A percentile compares a stretch with the other conserved stretches of the same genome.
phyloP scores from a whole-genome alignment of 2,888 invertebrate genomes.

The Gasteruption jaculator region DNA sequence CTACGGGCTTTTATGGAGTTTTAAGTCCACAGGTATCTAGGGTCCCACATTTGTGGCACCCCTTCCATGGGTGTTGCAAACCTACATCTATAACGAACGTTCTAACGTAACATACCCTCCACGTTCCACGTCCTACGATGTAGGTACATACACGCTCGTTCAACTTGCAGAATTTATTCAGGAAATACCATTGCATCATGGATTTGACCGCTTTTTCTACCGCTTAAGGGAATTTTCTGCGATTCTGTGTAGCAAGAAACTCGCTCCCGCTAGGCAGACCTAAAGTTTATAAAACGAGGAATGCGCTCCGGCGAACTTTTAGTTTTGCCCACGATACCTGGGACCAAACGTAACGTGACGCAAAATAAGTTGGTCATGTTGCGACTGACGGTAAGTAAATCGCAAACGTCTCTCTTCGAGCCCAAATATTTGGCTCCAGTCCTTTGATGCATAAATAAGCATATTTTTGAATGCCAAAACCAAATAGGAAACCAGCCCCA shows the following conservation, averaged over 20 bases:
- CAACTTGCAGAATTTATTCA: conserved; percentile 44
- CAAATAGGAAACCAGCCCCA: no score
- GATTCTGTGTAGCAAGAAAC: conserved; percentile 22
- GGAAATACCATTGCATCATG: conserved; percentile 47
- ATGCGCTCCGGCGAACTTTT: conserved; percentile 30
- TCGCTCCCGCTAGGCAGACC: conserved; percentile 30
- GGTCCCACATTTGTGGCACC: no score
- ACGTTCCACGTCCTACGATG: no score
- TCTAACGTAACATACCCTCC: no score
- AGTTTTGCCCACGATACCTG: conserved; percentile 34
- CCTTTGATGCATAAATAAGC: no score
- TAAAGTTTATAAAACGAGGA: conserved; percentile 48
- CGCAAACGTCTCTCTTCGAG: background rate
- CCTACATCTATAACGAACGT: no score
- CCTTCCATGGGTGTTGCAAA: no score
- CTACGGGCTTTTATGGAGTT: no score
- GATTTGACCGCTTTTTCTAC: conserved; percentile 40
- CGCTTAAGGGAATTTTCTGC: conserved; percentile 47
- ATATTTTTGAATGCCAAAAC: no score
- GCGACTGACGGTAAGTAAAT: conserved; percentile 31
- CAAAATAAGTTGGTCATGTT: conserved; percentile 26
- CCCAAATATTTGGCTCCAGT: background rate
- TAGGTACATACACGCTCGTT: no score
- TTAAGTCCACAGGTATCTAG: no score
- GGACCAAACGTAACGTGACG: background rate